Evolutionary conservation across 2,888 invertebrate genomes (phyloP), one percentile per base, ranked within the genome.

Genomic region (Drosophila subsilvestris): DNA sequence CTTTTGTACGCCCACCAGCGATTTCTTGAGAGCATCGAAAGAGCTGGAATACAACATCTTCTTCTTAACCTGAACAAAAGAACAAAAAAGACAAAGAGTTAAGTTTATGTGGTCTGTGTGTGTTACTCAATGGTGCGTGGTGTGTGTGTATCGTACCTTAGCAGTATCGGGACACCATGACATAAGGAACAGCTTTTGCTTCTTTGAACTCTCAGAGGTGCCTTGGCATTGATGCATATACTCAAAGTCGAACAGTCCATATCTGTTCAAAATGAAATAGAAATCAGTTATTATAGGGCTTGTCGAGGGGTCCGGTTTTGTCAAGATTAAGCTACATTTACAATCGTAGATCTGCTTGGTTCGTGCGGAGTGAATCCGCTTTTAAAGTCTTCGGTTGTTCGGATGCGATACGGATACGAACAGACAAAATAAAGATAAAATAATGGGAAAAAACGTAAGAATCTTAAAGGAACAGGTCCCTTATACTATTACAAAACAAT

Each of bases 141-240:
- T 32, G 0, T 29, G 0, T 29, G 3, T 37, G 6, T 1, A 20
- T 3, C 27, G 57, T 84, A 96, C 95, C 94, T 97, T 98, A 90
- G 99, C 98, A 93, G 97, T 97, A 94, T 99, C 99, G 50, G 99
- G 99, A 95, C 98, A 98, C 98, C 98, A 98, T 92, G 97, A 97
- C 97, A 99, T 98, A 92, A 98, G 95, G 95, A 99, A 97, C 89
- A 98, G 94, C 93, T 98, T 98, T 93, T 98, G 98, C 95, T 98
- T 98, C 95, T 98, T 98, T 92, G 97, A 97, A 91, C 97, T 97
- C 94, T 98, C 98, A 84, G 98, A 97, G 90, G 98, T 98, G 92
- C 98, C 98, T 93, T 98, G 98, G 92, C 97, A 98, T 93, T 98
- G 97, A 93, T 98, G 98, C 94, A 97, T 97, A 93, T 98, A 99